Evolutionary conservation across 2,113 vertebrate genomes (phyloP), one percentile per base, ranked within the genome.

Genomic region (Coracopsis vasa): DNA sequence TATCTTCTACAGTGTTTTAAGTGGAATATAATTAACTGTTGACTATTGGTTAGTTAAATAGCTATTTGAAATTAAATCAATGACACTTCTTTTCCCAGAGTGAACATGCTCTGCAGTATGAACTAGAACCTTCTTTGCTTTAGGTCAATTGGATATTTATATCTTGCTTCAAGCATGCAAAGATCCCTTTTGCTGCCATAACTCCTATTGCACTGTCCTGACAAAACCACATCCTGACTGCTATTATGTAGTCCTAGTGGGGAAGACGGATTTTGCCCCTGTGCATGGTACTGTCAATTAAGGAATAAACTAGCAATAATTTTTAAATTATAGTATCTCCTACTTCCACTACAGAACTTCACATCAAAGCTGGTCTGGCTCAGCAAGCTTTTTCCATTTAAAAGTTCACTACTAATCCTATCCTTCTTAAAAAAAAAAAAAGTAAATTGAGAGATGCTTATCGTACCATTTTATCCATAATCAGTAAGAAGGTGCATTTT

Each of bases 261-360:
- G 71, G 41, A 84, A 78, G 18, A 15, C 28, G 20, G 39, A 37
- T 74, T 88, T 93, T 1, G 4, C 67, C 31, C 33, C n/a, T 47
- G 39, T 50, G n/a, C 37, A 33, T 28, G n/a, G 19, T 48, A 20
- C 31, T 75, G 85, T 51, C 61, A 86, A 13, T 86, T 84, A 78
- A 80, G 47, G 72, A 94, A 71, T 74, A 80, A 86, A 41, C n/a
- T 44, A 74, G 39, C 71, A 44, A 61, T 90, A 75, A 35, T 71
- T 92, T 44, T 21, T 72, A 88, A 84, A 78, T 65, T 9, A 74
- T 54, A 64, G 10, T 65, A 71, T 90, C 72, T 92, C 51, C 70
- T 83, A 31, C 61, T 96, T 93, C 92, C 72, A 86, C 90, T 96
- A 90, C 13, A 64, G 65, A 94, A 88, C 29, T 65, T 94, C 72